Evolutionary conservation across 2,888 invertebrate species (phyloP), one percentile per base, ranked within the genome.

Genomic region (Melanchra persicariae): DNA sequence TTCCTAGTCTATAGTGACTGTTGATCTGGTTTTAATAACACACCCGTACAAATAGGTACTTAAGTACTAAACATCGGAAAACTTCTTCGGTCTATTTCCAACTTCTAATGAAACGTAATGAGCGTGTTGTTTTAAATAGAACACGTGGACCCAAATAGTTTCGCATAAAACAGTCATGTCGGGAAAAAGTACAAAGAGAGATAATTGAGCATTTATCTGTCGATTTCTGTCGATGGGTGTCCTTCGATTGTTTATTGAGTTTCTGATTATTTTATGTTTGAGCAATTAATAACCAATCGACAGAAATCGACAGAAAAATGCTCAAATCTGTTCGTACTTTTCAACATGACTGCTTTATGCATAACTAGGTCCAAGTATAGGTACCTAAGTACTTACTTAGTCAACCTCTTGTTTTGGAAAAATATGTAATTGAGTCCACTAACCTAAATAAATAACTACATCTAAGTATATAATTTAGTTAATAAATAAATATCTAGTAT

Each of bases 61-160:
- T 34, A n/a, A n/a, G n/a, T n/a, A 19, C 10, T 5, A 40, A 52
- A 62, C 43, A 40, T 24, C 15, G 54, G 47, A 64, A 72, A 64
- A 51, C 3, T 51, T 47, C 22, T 22, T 43, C n/a, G 30, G 17
- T 22, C 45, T 68, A 67, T 74, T 71, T 77, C 59, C 34, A 62
- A 52, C 34, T 60, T 19, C 37, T 30, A n/a, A 37, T 34, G 8
- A 59, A 47, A 52, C 40, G 19, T 54, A 59, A 67, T 30, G 19
- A 45, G 12, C 22, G 17, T 57, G n/a, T 67, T 76, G 40, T 67
- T 64, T 26, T 47, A 24, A 26, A 55, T 24, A 47, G 10, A 47
- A 40, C 17, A 40, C 10, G 40, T 40, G 9, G 7, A 15, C 40
- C 15, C 12, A 30, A 30, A 30, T 34, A 34, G 8, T 34, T 34